Base-by-base conservation (phyloP, 1,140 invertebrate genomes). In the Hyles vespertilio region DNA sequence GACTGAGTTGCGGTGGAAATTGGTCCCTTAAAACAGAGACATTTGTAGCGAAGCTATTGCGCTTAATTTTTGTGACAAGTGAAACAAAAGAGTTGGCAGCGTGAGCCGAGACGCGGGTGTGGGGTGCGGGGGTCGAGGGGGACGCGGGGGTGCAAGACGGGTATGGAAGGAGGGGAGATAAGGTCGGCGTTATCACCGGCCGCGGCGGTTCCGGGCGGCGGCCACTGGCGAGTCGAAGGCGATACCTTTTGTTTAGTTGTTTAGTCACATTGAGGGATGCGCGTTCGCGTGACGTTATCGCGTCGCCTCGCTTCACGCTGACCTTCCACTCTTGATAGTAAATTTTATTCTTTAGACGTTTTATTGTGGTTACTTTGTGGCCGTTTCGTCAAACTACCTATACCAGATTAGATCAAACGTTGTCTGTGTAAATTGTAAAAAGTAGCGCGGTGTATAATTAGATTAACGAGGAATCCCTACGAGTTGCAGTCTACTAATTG, bases 11-110 rank as follows among this genome's bases (percentile, higher is more conserved):
- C 83, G 82, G 85, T 88, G 83, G 81, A 88, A 88, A 86, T 88
- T 86, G 85, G 81, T 77, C 81, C 81, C 74, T 83, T 84, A 84
- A 88, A 88, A 88, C 85, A 85, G 85, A 88, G 81, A 87, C 85
- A 87, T 88, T 88, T 88, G 85, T 88, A 85, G 85, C 83, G 63
- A 72, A 80, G 83, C 77, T 84, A 84, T 86, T 86, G 83, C 81
- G 85, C 78, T 87, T 88, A 88, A 88, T 88, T 88, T 88, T 87
- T 87, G 85, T 84, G 85, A 88, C 84, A 87, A 85, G 85, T 84
- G 85, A 85, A 88, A 88, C 85, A 88, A 88, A 88, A 88, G 85
- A 84, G 82, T 84, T 84, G 83, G 76, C 69, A 69, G 74, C 77
- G 74, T 61, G 75, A 62, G 11, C 48, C 69, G 70, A 63, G 67